phyloP scores from a whole-genome alignment of 2,797 vertebrate genomes.

The Enteromius thamalakanensis region DNA sequence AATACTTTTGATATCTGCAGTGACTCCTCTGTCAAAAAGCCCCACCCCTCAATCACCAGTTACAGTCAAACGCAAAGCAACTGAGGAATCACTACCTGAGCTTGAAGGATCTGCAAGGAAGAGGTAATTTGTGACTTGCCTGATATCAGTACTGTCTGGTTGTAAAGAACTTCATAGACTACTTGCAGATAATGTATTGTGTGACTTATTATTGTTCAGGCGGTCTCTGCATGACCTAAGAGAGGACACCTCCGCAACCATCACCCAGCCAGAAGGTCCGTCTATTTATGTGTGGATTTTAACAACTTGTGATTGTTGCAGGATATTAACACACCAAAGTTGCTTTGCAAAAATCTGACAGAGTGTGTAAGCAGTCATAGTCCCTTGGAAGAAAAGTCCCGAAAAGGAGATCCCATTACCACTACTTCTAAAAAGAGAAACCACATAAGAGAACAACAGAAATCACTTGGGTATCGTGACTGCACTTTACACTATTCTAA shows the following conservation, averaged over 20 bases:
- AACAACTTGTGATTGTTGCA: background rate
- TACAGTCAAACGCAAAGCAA: slow-evolving; percentile 62
- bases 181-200: background rate
- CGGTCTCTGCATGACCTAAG: slow-evolving; percentile 65
- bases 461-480: slow-evolving; percentile 42
- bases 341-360: background rate
- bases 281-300: background rate
- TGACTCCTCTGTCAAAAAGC: slow-evolving; percentile 44
- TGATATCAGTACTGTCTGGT: background rate
- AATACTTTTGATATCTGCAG: slow-evolving; percentile 36
- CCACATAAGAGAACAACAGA: slow-evolving; percentile 33
- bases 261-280: slow-evolving; percentile 54
- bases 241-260: slow-evolving; percentile 34
- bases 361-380: slow-evolving; percentile 42
- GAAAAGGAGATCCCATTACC: slow-evolving; percentile 18
- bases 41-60: slow-evolving; percentile 44
- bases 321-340: slow-evolving; percentile 5
- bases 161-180: background rate
- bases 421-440: slow-evolving; percentile 47
- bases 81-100: slow-evolving; percentile 51
- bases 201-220: slow-evolving; percentile 50
- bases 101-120: slow-evolving; percentile 60
- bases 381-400: slow-evolving; percentile 28
- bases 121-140: slow-evolving; percentile 47
- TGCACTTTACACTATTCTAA: background rate